Evolutionary conservation across 2,888 invertebrate genomes (phyloP).

Genomic region (Stenchaetothrips biformis): DNA sequence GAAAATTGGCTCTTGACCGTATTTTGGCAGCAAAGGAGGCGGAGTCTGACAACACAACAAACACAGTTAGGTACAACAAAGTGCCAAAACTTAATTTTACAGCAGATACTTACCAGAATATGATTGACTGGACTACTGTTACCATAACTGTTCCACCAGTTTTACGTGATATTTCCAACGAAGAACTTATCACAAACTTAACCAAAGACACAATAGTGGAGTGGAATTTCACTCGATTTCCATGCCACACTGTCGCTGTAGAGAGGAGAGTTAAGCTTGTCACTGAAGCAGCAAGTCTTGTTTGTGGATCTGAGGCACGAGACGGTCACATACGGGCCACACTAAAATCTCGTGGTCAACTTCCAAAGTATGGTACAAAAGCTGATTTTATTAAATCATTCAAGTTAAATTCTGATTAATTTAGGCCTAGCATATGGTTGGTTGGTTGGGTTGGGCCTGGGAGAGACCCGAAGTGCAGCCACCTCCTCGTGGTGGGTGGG

Average conservation of each 20-base stretch:
- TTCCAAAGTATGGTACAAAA: neutral
- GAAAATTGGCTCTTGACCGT: neutral
- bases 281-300: slow-evolving; percentile 34
- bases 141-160: slow-evolving; percentile 27
- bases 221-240: slow-evolving; percentile 27
- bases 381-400: neutral
- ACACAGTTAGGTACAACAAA: neutral
- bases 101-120: neutral
- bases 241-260: slow-evolving; percentile 36
- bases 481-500: slow-evolving; percentile 32
- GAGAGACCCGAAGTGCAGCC: slow-evolving; percentile 31
- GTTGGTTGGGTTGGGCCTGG: slow-evolving; percentile 33
- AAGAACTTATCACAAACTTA: slow-evolving; percentile 16
- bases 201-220: slow-evolving; percentile 1
- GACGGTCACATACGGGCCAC: slow-evolving; percentile 32
- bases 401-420: slow-evolving; percentile 26
- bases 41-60: neutral
- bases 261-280: slow-evolving; percentile 36
- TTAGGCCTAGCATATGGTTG: slow-evolving; percentile 28
- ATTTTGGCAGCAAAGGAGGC: neutral
- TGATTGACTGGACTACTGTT: slow-evolving; percentile 27
- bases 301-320: slow-evolving; percentile 30
- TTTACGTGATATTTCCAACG: slow-evolving; percentile 26
- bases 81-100: neutral
- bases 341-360: neutral